Evolutionary conservation across 1,140 invertebrate species (phyloP).

Genomic region (Drosophila ohnishii): DNA sequence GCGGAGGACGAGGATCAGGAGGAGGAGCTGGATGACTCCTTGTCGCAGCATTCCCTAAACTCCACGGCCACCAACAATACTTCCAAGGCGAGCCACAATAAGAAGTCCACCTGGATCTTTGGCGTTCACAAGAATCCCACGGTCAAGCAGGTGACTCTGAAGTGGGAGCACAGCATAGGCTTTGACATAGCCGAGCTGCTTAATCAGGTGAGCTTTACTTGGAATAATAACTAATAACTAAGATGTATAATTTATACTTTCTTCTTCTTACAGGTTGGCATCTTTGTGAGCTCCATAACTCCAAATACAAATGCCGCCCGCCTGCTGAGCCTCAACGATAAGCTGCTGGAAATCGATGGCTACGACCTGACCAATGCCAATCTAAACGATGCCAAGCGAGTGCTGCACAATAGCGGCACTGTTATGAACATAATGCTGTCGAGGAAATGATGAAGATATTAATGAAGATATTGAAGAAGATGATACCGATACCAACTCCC

Average conservation of each 20-base stretch:
- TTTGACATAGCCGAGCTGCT: conserved; percentile 72
- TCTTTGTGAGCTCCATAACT: conserved; percentile 85
- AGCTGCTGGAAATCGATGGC: conserved; percentile 86
- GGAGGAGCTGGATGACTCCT: conserved; percentile 51
- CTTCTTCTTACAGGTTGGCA: conserved; percentile 83
- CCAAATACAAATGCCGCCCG: conserved; percentile 85
- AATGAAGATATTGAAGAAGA: neutral
- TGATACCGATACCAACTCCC: conserved; percentile 13
- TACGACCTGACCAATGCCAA: conserved; percentile 86
- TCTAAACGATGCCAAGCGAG: conserved; percentile 84
- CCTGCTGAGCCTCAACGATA: conserved; percentile 85
- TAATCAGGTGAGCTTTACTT: conserved; percentile 54
- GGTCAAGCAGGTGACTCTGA: conserved; percentile 83
- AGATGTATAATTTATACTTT: neutral
- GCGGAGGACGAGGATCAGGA: conserved; percentile 28
- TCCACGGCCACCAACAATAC: conserved; percentile 70
- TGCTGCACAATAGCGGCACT: conserved; percentile 84
- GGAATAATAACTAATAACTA: too few relatives aligned
- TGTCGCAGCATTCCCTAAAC: conserved; percentile 70
- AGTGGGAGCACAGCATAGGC: conserved; percentile 66
- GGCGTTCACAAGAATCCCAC: conserved; percentile 86
- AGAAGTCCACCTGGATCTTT: conserved; percentile 85
- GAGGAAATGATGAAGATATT: conserved; percentile 60
- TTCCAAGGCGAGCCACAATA: conserved; percentile 53
- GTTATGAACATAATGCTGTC: conserved; percentile 85